Percentiles rank a stretch among this genome's conserved stretches.
Conservation (phyloP, 2,888 invertebrate genomes). For the Diogma glabrata region DNA sequence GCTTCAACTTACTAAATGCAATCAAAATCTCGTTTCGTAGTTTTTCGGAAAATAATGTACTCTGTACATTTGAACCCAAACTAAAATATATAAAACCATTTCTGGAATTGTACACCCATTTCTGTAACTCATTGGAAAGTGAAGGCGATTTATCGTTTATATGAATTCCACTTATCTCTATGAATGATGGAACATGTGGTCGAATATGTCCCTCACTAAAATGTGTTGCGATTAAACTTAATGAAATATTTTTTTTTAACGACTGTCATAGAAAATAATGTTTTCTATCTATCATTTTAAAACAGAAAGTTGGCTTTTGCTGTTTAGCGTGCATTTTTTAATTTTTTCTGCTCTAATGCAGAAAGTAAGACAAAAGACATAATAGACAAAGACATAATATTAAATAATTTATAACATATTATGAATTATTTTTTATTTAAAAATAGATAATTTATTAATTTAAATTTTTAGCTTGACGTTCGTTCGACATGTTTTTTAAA, state of each 20-base stretch:
- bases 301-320: no score
- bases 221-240: constrained; percentile 42
- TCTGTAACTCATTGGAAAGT: constrained; percentile 26
- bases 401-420: no score
- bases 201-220: constrained; percentile 36
- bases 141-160: constrained; percentile 19
- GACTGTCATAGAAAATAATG: no score
- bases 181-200: constrained; percentile 34
- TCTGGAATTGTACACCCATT: constrained; percentile 33
- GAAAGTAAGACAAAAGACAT: no score
- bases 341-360: no score
- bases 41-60: constrained; percentile 35
- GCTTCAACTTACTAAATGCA: constrained; percentile 37
- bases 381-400: no score
- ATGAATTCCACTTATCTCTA: constrained; percentile 34
- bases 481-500: no score
- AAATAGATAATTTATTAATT: no score
- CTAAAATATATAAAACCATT: constrained; percentile 38
- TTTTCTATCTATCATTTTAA: no score
- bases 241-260: constrained; percentile 37
- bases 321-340: no score
- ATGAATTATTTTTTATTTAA: no score
- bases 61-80: constrained; percentile 38
- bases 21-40: constrained; percentile 25
- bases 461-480: no score